These are phyloP conservation scores for Hypsibius dujardini DNA, from an alignment of 1,140 invertebrate species.

Conservation along the genomic window DNA sequence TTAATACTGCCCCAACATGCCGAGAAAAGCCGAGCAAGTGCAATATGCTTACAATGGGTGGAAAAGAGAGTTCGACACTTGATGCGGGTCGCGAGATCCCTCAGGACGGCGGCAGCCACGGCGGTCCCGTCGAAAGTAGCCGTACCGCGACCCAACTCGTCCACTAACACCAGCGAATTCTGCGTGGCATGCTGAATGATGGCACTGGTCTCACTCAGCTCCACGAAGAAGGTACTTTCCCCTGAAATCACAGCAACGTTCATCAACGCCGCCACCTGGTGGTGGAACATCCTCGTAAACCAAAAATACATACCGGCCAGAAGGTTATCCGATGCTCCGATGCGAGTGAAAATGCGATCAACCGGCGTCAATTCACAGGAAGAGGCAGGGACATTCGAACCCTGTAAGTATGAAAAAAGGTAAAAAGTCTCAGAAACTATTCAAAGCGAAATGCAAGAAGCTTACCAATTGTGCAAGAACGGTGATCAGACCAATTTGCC, in stretches of 20 bases:
- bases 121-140: conserved; percentile 89
- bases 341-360: conserved; percentile 80
- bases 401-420: conserved; percentile 40
- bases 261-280: no score
- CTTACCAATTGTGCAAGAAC: conserved; percentile 81
- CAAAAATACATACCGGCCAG: conserved; percentile 39
- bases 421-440: no score
- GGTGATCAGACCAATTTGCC: conserved; percentile 69
- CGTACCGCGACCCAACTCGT: conserved; percentile 83
- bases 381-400: conserved; percentile 69
- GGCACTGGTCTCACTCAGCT: conserved; percentile 72
- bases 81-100: conserved; percentile 48
- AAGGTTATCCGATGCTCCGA: conserved; percentile 83
- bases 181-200: conserved; percentile 69
- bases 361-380: conserved; percentile 57
- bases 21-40: not conserved
- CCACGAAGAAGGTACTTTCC: conserved; percentile 85
- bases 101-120: conserved; percentile 71
- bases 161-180: conserved; percentile 76
- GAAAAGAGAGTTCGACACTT: conserved; percentile 72
- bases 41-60: conserved; percentile 53
- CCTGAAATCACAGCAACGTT: conserved; percentile 40
- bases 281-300: not conserved
- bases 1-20: not conserved
- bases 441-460: no score